Base-by-base conservation (phyloP, 2,113 vertebrate species). In the Notothenia coriiceps region DNA sequence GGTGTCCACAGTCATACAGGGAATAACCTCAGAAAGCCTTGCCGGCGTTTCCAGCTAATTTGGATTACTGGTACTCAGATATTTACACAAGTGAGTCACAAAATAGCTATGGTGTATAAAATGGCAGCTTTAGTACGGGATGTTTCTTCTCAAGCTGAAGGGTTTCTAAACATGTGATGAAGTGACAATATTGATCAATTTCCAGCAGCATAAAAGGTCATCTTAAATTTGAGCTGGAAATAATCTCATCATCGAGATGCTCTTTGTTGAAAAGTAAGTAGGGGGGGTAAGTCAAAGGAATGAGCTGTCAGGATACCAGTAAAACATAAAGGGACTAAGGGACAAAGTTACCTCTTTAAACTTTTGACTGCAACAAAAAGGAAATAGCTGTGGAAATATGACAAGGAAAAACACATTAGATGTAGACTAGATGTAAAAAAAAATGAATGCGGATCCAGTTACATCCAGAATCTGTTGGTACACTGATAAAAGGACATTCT, bases 401-500 rank as follows among this genome's bases (percentile, higher is more conserved):
- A 52, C 7, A 46, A 4, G 25, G 10, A 65, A 22, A 65, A 68
- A 67, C 33, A 40, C 44, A n/a, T 55, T 22, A 22, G 22, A 22
- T 22, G 22, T 22, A 22, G 10, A 66, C 20, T 20, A 9, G 1
- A 17, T 52, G 20, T 46, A 17, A 22, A 78, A 14, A 14, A 14
- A 50, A 70, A 54, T 33, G 44, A 62, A 51, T 9, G 8, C 25
- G 40, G 55, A 57, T 17, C 11, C 3, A 0, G 15, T 25, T 50
- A 13, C 14, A 29, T 22, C 12, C 10, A 17, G 17, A 74, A 70
- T 29, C 35, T 17, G 9, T 60, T 20, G 2, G 18, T 12, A 44
- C 61, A 46, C 52, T 77, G 82, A 89, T 46, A 75, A 10, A 2
- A 14, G 35, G 63, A 54, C 84, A 85, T 87, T 88, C 70, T 33